phyloP scores from a whole-genome alignment of 2,797 vertebrate genomes.

The Phyllotis vaccarum region DNA sequence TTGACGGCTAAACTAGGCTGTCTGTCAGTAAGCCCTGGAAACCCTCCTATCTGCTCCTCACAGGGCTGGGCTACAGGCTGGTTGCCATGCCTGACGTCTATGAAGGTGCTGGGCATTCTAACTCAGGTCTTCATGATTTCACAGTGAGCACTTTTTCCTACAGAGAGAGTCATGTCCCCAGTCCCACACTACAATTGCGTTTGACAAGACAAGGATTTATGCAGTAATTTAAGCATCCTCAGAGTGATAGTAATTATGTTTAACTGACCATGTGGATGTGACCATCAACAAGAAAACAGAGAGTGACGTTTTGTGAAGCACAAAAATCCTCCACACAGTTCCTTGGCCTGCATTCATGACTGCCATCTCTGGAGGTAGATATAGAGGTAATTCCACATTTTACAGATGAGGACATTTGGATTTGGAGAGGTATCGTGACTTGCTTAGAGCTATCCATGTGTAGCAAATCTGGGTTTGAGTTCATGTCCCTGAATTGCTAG shows the following conservation, averaged over 20 bases:
- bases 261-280: conserved; percentile 9
- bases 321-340: neutral
- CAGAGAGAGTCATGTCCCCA: neutral
- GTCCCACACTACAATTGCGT: neutral
- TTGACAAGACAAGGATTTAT: neutral
- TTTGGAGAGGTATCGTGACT: neutral
- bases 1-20: neutral
- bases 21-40: neutral
- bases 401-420: neutral
- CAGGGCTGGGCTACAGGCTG: neutral
- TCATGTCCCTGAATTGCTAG: neutral
- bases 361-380: neutral
- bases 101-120: neutral
- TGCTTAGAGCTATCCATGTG: neutral
- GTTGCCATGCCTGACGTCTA: neutral
- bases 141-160: neutral
- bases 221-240: neutral
- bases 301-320: conserved; percentile 24
- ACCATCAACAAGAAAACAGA: neutral
- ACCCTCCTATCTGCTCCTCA: neutral
- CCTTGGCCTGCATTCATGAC: neutral
- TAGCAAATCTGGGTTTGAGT: neutral
- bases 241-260: conserved; percentile 9
- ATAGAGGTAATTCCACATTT: neutral
- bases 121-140: neutral